Conservation (phyloP, 2,113 vertebrate genomes). For the Platichthys stellatus region DNA sequence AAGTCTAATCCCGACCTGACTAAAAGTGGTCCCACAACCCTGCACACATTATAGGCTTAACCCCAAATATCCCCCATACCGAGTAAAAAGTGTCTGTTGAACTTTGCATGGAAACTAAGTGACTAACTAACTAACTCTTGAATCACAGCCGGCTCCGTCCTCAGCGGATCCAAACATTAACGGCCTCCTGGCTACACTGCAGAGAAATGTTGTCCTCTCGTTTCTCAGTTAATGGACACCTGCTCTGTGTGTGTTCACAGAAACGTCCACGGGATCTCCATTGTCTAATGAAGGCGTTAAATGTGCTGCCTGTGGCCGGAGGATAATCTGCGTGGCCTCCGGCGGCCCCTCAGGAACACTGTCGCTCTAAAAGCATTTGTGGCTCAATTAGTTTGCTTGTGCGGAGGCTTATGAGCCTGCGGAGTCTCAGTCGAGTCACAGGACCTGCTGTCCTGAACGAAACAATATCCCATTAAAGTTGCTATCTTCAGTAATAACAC, state of each 20-base stretch:
- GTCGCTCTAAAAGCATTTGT: slow-evolving; percentile 65
- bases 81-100: background rate
- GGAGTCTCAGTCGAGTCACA: background rate
- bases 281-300: slow-evolving; percentile 65
- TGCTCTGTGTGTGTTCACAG: slow-evolving; percentile 41
- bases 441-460: background rate
- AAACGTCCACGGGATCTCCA: slow-evolving; percentile 56
- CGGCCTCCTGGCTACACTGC: slow-evolving; percentile 26
- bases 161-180: slow-evolving; percentile 30
- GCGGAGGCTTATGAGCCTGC: slow-evolving; percentile 25
- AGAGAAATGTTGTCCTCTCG: slow-evolving; percentile 22
- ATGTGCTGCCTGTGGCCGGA: slow-evolving; percentile 55
- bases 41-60: background rate
- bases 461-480: background rate
- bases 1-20: background rate
- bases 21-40: background rate
- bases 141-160: slow-evolving; percentile 7
- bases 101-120: slow-evolving; percentile 19
- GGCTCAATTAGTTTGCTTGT: slow-evolving; percentile 61
- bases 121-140: background rate
- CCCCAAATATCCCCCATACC: background rate
- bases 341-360: slow-evolving; percentile 52
- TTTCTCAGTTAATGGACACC: slow-evolving; percentile 56
- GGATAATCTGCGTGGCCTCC: slow-evolving; percentile 63
- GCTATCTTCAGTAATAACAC: too few relatives aligned